phyloP scores from a whole-genome alignment of 2,888 invertebrate genomes.

The Pyrrhia umbra region DNA sequence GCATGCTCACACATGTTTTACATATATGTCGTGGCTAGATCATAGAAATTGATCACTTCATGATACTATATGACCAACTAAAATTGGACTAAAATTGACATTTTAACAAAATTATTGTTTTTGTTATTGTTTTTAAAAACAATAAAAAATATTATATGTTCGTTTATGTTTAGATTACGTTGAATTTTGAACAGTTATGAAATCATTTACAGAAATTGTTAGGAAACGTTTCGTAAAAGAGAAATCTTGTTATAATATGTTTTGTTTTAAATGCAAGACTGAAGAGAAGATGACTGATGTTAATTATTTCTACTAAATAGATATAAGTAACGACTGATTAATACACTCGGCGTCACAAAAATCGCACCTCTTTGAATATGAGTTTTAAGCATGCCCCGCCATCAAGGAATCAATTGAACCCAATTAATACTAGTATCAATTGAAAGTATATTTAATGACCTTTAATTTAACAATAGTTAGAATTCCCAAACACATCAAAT shows the following conservation, averaged over 20 bases:
- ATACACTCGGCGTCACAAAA: too few relatives aligned
- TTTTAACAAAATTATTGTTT: conserved; percentile 9
- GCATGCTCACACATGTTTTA: conserved; percentile 6
- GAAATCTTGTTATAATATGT: conserved; percentile 7
- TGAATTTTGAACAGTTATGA: conserved; percentile 3
- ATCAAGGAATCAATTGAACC: too few relatives aligned
- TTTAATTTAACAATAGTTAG: too few relatives aligned
- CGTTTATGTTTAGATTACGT: conserved; percentile 9
- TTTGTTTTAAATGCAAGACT: conserved; percentile 10
- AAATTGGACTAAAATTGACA: background rate
- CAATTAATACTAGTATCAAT: too few relatives aligned
- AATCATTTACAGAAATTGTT: conserved; percentile 9
- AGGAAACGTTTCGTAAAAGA: conserved; percentile 1
- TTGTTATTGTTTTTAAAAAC: too few relatives aligned
- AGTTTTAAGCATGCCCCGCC: too few relatives aligned
- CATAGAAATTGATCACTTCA: conserved; percentile 13
- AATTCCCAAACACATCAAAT: too few relatives aligned
- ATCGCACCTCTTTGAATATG: too few relatives aligned
- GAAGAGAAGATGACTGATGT: background rate
- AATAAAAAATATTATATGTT: conserved; percentile 8
- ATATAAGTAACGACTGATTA: conserved; percentile 15
- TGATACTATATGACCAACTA: conserved; percentile 9
- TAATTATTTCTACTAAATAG: conserved; percentile 16
- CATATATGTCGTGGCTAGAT: conserved; percentile 11
- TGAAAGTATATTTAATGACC: too few relatives aligned